These are phyloP conservation scores for Myrmecophaga tridactyla DNA, from an alignment of 2,113 vertebrate species.

Conservation along the genomic window DNA sequence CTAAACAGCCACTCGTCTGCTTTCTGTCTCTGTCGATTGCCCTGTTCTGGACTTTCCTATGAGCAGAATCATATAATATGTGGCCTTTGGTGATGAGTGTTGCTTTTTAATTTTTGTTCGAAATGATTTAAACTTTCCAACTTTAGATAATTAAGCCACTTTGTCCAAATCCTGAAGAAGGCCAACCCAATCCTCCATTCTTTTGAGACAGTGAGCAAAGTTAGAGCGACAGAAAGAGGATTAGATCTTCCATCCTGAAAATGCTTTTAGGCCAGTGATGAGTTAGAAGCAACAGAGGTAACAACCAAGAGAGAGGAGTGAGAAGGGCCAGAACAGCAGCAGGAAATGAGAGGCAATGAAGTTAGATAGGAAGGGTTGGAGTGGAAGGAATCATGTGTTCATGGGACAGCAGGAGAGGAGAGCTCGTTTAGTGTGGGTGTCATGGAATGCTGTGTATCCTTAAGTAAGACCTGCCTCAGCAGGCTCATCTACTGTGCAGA, in stretches of 20 bases:
- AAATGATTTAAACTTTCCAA: neutral
- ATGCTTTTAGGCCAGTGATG: neutral
- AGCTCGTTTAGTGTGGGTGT: neutral
- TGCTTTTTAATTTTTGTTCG: neutral
- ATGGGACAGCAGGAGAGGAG: neutral
- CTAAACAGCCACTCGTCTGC: no score
- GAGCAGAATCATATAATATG: no score
- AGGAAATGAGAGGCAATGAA: neutral
- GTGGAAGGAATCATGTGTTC: neutral
- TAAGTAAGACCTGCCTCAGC: neutral
- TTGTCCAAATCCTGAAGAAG: neutral
- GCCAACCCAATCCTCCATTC: neutral
- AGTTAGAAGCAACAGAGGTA: neutral
- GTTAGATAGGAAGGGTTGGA: neutral
- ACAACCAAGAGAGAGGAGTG: neutral
- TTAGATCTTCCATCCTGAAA: neutral
- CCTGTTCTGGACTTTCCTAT: no score
- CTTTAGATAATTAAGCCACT: neutral
- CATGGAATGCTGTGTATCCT: neutral
- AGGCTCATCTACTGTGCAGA: neutral
- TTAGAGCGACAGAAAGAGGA: neutral
- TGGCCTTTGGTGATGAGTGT: neutral
- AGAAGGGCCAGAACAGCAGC: neutral
- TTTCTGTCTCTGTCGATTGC: no score
- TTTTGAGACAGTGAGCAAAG: neutral